These are phyloP conservation scores for Cardiocondyla obscurior DNA, from an alignment of 1,140 invertebrate genomes.

Conservation along the genomic window DNA sequence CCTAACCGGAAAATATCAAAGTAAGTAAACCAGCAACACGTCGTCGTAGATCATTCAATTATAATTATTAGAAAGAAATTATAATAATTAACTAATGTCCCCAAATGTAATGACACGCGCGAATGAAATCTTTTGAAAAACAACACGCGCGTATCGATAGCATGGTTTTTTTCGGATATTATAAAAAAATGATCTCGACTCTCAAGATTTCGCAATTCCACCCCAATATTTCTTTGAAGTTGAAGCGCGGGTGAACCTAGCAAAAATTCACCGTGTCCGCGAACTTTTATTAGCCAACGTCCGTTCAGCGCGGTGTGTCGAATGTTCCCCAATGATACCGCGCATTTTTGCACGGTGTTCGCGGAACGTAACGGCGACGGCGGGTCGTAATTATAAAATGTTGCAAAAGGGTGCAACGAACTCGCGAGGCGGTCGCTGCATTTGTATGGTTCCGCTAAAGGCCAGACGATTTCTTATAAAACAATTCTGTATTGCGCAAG, in stretches of 20 bases:
- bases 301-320: slow-evolving; percentile 69
- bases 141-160: no score
- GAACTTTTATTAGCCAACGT: slow-evolving; percentile 60
- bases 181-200: not conserved
- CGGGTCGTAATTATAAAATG: slow-evolving; percentile 76
- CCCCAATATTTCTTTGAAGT: not conserved
- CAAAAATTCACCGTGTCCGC: slow-evolving; percentile 45
- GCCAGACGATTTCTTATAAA: slow-evolving; percentile 65
- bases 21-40: no score
- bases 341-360: slow-evolving; percentile 76
- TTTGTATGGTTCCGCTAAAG: slow-evolving; percentile 45
- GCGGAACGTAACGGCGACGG: slow-evolving; percentile 70
- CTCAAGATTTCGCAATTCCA: not conserved
- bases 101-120: no score
- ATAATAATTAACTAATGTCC: no score
- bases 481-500: slow-evolving; percentile 29
- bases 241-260: slow-evolving; percentile 34
- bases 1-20: no score
- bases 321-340: slow-evolving; percentile 75
- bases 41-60: no score
- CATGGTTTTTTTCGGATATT: not conserved
- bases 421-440: slow-evolving; percentile 57
- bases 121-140: no score
- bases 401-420: slow-evolving; percentile 78
- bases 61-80: no score